phyloP scores from a whole-genome alignment of 2,113 vertebrate genomes.

The Carassius carassius region DNA sequence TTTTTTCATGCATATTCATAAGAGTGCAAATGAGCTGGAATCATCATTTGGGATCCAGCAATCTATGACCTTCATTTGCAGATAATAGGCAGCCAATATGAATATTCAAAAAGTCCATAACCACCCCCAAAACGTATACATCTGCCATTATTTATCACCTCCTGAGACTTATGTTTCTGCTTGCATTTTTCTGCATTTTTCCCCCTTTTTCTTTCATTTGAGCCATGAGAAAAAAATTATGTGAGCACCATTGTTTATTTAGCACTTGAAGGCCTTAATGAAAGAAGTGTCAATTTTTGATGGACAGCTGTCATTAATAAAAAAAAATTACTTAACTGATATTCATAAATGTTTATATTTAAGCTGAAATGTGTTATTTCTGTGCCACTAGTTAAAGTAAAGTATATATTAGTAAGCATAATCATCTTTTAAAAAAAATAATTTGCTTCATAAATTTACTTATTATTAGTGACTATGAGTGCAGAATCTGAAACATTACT shows the following conservation, averaged over 20 bases:
- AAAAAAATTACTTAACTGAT: too few species aligned
- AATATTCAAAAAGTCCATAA: background rate
- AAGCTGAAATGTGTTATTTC: background rate
- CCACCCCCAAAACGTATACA: background rate
- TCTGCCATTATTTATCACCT: background rate
- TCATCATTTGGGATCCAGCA: background rate
- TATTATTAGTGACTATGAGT: background rate
- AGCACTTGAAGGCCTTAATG: background rate
- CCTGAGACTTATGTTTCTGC: too few species aligned
- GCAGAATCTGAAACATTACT: background rate
- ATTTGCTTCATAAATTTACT: background rate
- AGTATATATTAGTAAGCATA: too few species aligned
- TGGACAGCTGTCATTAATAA: background rate
- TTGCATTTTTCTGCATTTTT: too few species aligned
- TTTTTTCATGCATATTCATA: too few species aligned
- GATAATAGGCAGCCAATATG: background rate
- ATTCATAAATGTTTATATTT: background rate
- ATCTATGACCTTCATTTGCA: conserved; percentile 27
- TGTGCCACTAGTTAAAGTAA: background rate
- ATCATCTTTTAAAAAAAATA: background rate
- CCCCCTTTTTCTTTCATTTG: background rate
- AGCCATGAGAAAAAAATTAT: background rate
- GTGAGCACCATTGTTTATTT: conserved; percentile 27
- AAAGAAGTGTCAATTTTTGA: conserved; percentile 39
- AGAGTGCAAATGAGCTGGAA: background rate